Evolutionary conservation across 53 echinoderm and acorn worm species (phyloP).

Genomic region (Actinopyga echinites): DNA sequence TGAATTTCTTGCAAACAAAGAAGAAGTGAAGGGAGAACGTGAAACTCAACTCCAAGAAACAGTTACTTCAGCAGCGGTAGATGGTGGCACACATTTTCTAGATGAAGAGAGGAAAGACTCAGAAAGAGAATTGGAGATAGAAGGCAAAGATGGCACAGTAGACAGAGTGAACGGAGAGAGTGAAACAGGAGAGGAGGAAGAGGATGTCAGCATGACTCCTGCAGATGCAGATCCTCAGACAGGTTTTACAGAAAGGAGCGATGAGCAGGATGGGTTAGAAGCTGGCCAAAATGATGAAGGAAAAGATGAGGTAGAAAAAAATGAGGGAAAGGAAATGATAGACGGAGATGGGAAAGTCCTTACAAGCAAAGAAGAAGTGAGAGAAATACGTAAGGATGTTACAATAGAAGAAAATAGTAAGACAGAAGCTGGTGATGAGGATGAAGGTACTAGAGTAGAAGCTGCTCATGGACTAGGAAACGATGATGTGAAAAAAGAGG

Average conservation of each 20-base stretch:
- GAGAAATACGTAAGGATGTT: too few species aligned
- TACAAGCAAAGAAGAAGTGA: neutral
- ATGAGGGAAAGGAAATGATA: neutral
- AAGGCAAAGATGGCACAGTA: neutral
- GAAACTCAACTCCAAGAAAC: neutral
- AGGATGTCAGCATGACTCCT: too few species aligned
- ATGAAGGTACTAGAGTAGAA: too few species aligned
- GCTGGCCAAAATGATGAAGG: neutral
- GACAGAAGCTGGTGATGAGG: too few species aligned
- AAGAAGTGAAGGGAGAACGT: neutral
- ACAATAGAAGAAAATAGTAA: too few species aligned
- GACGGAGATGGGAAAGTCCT: neutral
- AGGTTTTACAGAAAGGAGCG: neutral
- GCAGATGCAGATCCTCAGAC: neutral
- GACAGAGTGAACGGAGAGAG: too few species aligned
- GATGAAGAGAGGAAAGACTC: neutral
- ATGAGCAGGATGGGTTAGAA: neutral
- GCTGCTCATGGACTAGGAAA: too few species aligned
- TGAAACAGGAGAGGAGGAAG: too few species aligned
- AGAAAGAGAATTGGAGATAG: neutral
- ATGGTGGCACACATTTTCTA: neutral
- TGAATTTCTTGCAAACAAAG: neutral
- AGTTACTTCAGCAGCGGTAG: neutral
- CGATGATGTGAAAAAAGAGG: too few species aligned
- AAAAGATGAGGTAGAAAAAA: neutral